Evolutionary conservation across 2,888 invertebrate species (phyloP), one percentile per base, ranked within the genome.

Genomic region (Tenthredo mesomela): DNA sequence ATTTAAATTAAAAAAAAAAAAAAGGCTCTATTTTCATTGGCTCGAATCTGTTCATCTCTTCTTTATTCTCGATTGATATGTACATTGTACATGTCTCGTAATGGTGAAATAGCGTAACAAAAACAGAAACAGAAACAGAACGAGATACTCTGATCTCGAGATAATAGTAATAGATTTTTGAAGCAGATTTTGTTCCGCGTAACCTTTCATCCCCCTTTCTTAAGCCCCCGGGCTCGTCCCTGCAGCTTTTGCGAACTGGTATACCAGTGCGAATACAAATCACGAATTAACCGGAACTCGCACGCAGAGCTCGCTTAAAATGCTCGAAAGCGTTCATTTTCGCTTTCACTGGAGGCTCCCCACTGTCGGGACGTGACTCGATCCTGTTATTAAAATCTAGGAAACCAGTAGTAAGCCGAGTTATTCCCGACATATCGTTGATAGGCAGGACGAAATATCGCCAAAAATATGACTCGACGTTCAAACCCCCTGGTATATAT

Each of bases 371-470:
- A 82, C 82, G 82, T 82, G 82, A 82, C 82, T 70, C 18, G 82
- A 65, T 82, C 15, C 82, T 29, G 82, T 65, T 47, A 82, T 82
- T 82, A 67, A 82, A 82, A 82, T 82, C 15, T 70, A 67, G 29
- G n/a, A 65, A 50, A 70, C 61, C n/a, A 40, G 10, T 40, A 40
- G 4, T 40, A 3, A 2, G 10, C 58, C 37, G 15, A 21, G 37
- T 61, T 40, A 61, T n/a, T 47, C 65, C 25, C 25, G 25, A 65
- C 12, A 65, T 65, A 58, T 21, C 21, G 58, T 0, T 58, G n/a
- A 58, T n/a, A 4, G n/a, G 58, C n/a, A n/a, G 58, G 29, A 18
- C 29, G 3, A 29, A 15, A 40, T 37, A n/a, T n/a, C n/a, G n/a
- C n/a, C n/a, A n/a, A n/a, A n/a, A n/a, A n/a, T n/a, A n/a, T n/a